Percentiles rank a stretch among this genome's conserved stretches.
These are phyloP conservation scores for Leptopilina boulardi DNA, from an alignment of 1,140 invertebrate species.

Conservation along the genomic window DNA sequence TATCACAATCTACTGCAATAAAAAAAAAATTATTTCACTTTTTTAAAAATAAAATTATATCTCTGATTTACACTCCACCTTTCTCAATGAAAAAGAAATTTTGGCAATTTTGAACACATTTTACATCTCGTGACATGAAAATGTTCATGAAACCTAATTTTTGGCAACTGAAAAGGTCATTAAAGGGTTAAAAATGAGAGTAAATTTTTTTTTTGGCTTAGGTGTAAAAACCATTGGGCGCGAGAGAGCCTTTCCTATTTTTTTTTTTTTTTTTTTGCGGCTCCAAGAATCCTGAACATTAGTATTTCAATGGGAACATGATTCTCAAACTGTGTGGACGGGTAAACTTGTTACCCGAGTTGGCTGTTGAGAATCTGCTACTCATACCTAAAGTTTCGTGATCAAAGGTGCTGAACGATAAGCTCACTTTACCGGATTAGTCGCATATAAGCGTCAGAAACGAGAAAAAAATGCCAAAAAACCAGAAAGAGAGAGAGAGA, in stretches of 20 bases:
- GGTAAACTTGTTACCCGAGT: conserved; percentile 41
- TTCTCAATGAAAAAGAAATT: too few relatives aligned
- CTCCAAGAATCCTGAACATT: neutral
- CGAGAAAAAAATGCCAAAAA: conserved; percentile 49
- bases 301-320: conserved; percentile 18
- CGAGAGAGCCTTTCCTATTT: neutral
- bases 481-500: too few relatives aligned
- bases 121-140: neutral
- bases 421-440: conserved; percentile 55
- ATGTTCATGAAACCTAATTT: neutral
- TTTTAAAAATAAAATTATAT: too few relatives aligned
- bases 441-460: conserved; percentile 38
- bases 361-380: conserved; percentile 1
- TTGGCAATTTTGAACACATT: too few relatives aligned
- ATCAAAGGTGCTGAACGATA: conserved; percentile 50
- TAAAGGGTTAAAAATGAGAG: neutral
- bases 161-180: neutral
- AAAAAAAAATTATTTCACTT: too few relatives aligned
- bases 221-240: neutral
- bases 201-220: neutral
- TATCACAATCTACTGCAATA: too few relatives aligned
- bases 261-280: neutral
- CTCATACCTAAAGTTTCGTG: conserved; percentile 52
- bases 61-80: too few relatives aligned
- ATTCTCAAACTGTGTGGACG: conserved; percentile 48